These are phyloP conservation scores for Picathartes gymnocephalus DNA, from an alignment of 2,113 vertebrate species.

Conservation along the genomic window DNA sequence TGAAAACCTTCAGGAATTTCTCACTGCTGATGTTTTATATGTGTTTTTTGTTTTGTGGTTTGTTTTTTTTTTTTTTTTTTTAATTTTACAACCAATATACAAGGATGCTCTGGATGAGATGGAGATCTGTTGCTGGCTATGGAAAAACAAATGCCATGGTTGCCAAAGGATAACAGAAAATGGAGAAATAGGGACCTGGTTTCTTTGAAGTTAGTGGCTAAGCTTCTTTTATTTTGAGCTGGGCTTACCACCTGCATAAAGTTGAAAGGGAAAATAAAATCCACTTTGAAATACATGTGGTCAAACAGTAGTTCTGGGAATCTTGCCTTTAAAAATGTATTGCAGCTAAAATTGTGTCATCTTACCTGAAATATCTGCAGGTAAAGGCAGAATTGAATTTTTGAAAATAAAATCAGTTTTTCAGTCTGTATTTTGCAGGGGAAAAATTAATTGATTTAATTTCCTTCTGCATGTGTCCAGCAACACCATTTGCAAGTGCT, in stretches of 20 bases:
- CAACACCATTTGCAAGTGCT: conserved; percentile 43
- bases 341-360: background rate
- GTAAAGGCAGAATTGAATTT: conserved; percentile 9
- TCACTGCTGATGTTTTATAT: conserved; percentile 11
- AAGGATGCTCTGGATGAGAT: conserved; percentile 50
- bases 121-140: background rate
- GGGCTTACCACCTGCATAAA: background rate
- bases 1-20: conserved; percentile 39
- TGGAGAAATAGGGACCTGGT: background rate
- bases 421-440: background rate
- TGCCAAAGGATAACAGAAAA: background rate
- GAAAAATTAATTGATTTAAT: background rate
- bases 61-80: background rate
- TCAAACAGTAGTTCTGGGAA: background rate
- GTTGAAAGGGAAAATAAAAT: background rate
- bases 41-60: background rate
- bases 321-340: background rate
- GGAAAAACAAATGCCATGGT: background rate
- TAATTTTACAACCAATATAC: background rate
- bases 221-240: background rate
- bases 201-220: background rate
- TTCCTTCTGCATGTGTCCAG: conserved; percentile 28
- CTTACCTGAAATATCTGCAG: background rate
- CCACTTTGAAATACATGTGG: background rate
- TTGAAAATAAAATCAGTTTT: background rate